phyloP scores from a whole-genome alignment of 2,888 invertebrate species.

The Tachina grossa region DNA sequence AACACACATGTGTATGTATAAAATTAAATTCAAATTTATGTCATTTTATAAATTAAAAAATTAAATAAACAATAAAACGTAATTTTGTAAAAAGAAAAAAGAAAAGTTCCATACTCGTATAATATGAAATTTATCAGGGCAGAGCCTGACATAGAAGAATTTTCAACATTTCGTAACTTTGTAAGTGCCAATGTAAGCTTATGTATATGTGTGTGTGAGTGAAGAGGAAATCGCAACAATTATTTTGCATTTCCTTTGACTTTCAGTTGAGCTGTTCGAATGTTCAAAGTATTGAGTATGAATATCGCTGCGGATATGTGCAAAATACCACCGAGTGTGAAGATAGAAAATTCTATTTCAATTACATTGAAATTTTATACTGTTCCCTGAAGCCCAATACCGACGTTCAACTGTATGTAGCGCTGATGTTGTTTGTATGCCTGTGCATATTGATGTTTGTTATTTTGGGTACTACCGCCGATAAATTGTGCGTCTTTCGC shows the following conservation, averaged over 20 bases:
- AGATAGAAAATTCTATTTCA: constrained; percentile 76
- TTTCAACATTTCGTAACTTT: constrained; percentile 59
- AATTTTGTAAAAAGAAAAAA: constrained; percentile 1
- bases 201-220: neutral
- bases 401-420: constrained; percentile 63
- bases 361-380: constrained; percentile 81
- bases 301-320: constrained; percentile 81
- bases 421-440: constrained; percentile 66
- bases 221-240: neutral
- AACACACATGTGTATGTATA: neutral
- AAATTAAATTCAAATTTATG: constrained; percentile 4
- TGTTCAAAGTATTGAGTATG: constrained; percentile 67
- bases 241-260: neutral
- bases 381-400: constrained; percentile 77
- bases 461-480: constrained; percentile 84
- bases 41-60: constrained; percentile 9
- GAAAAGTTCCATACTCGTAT: neutral
- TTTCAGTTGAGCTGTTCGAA: constrained; percentile 71
- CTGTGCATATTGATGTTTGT: constrained; percentile 83
- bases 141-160: constrained; percentile 37
- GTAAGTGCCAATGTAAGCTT: constrained; percentile 40
- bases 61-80: neutral
- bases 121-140: constrained; percentile 6
- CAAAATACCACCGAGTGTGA: constrained; percentile 77
- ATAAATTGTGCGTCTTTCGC: constrained; percentile 83